phyloP scores from a whole-genome alignment of 2,797 vertebrate species.

The Coregonus suidteri region DNA sequence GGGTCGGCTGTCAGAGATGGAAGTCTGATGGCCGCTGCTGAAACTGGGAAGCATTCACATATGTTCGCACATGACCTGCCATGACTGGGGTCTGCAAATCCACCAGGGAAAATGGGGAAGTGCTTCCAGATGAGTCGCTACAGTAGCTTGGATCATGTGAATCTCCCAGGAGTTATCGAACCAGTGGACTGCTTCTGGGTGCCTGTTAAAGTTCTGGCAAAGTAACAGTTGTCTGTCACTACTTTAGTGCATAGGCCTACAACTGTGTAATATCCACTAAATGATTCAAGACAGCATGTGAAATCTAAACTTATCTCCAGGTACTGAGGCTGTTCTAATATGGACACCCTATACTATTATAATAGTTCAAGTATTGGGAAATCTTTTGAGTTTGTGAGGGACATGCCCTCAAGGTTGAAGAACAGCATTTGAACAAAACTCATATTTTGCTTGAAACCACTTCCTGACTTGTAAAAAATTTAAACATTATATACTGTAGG shows the following conservation, averaged over 20 bases:
- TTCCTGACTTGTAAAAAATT: not conserved
- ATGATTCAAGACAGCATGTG: not conserved
- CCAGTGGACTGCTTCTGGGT: constrained; percentile 1
- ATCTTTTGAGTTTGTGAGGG: not conserved
- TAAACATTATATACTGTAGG: not conserved
- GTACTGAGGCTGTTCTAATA: not conserved
- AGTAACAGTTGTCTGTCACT: not conserved
- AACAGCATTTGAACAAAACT: not conserved
- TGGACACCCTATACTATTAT: not conserved
- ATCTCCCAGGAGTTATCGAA: not conserved
- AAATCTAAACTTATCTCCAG: not conserved
- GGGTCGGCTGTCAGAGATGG: not conserved
- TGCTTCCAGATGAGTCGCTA: constrained; percentile 6
- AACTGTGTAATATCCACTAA: not conserved
- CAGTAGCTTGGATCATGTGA: not conserved
- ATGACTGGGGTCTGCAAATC: not conserved
- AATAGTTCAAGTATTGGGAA: not conserved
- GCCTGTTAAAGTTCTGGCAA: not conserved
- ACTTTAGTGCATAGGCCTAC: not conserved
- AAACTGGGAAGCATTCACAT: not conserved
- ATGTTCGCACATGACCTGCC: not conserved
- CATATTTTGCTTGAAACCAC: not conserved
- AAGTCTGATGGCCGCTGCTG: not conserved
- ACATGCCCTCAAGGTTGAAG: not conserved
- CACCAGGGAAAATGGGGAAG: not conserved